phyloP scores from a whole-genome alignment of 2,888 invertebrate species.

The Labia minor region DNA sequence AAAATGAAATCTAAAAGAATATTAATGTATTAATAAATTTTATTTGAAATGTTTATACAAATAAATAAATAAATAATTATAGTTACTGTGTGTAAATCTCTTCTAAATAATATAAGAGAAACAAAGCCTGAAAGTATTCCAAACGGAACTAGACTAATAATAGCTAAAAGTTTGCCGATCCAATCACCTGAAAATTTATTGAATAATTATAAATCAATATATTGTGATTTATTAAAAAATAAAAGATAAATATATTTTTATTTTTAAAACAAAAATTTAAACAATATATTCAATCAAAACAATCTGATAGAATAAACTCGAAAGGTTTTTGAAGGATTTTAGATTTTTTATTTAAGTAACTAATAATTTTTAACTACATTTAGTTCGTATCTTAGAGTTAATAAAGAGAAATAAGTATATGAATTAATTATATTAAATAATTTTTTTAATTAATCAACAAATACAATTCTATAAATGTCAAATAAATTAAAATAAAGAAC shows the following conservation, averaged over 20 bases:
- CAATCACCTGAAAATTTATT: conserved; percentile 59
- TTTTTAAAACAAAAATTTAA: conserved; percentile 15
- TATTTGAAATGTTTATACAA: conserved; percentile 16
- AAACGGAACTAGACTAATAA: conserved; percentile 72
- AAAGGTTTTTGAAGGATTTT: no score
- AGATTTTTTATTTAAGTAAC: no score
- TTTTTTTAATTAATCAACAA: no score
- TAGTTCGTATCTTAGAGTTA: no score
- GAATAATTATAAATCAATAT: conserved; percentile 20
- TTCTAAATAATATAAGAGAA: conserved; percentile 72
- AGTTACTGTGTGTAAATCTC: conserved; percentile 85
- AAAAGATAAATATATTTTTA: neutral
- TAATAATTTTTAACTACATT: no score
- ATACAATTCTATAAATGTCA: no score
- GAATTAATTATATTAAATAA: no score
- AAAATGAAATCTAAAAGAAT: conserved; percentile 67
- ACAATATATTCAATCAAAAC: conserved; percentile 16
- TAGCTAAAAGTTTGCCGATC: conserved; percentile 69
- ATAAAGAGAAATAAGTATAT: no score
- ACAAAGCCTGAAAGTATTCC: conserved; percentile 72
- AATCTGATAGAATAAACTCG: no score
- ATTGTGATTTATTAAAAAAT: conserved; percentile 8
- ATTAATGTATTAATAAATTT: no score
- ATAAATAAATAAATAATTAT: conserved; percentile 20
- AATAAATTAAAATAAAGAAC: no score